Evolutionary conservation across 2,888 invertebrate genomes (phyloP), one percentile per base, ranked within the genome.

Genomic region (Spilarctia lutea): DNA sequence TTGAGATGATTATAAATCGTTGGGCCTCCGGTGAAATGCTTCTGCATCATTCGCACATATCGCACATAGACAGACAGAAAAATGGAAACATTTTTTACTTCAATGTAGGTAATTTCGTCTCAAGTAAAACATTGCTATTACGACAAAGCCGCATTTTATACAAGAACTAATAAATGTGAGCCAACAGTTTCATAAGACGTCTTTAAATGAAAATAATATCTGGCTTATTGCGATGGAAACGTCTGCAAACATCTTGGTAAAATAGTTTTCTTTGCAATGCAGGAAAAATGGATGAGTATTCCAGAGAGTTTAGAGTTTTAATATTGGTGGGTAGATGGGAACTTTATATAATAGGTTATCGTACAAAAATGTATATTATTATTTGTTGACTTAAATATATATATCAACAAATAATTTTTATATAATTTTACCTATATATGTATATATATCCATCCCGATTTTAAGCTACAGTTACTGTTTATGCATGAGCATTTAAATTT

Each of bases 261-360:
- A 75, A 75, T 72, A 68, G 65, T 72, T 68, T 68, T 67, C 71
- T 68, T 72, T 75, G 56, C n/a, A 65, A 20, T 45, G 65, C 24
- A 45, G 48, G 33, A 52, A 52, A 71, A 35, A 68, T 65, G 24
- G 27, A 18, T n/a, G 35, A 52, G 45, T 73, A 73, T 68, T 73
- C 33, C 63, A 35, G 63, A 65, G 45, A 33, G 48, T 33, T 52
- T 48, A n/a, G 27, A 33, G 2, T 24, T 24, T 67, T 72, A n/a
- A 27, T 10, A 18, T 72, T 39, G 6, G 24, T n/a, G 3, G 24
- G 7, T n/a, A 52, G 24, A 52, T n/a, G n/a, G n/a, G n/a, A 11
- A 56, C n/a, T n/a, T n/a, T 56, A 11, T 11, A 0, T 8, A 1
- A 52, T 20, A 48, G 20, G 20, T 20, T 11, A 48, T 48, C 20